A percentile compares a stretch with the other conserved stretches of the same genome.
Evolutionary conservation across 1,140 invertebrate species (phyloP).

Genomic region (Mylabris phalerata): DNA sequence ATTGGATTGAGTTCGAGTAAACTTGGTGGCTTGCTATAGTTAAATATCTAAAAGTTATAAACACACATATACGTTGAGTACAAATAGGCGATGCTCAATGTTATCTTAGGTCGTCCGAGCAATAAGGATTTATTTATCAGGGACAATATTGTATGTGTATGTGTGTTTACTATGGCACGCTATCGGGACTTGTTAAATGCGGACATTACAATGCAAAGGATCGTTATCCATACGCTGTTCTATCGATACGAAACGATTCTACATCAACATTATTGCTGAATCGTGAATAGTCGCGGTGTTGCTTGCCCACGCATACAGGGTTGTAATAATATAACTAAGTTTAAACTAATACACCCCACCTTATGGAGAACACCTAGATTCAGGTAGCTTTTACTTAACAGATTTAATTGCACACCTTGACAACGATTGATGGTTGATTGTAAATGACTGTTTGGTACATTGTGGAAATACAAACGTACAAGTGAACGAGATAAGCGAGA

Average conservation of each 20-base stretch:
- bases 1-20: too few species aligned
- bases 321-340: background rate
- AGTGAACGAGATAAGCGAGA: too few species aligned
- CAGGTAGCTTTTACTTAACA: too few species aligned
- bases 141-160: background rate
- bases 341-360: too few species aligned
- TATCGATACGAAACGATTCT: constrained; percentile 36
- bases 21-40: too few species aligned
- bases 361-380: too few species aligned
- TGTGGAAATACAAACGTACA: too few species aligned
- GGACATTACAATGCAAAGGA: constrained; percentile 41
- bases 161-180: constrained; percentile 28
- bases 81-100: constrained; percentile 29
- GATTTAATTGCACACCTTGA: too few species aligned
- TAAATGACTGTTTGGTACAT: too few species aligned
- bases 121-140: constrained; percentile 38
- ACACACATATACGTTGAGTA: constrained; percentile 6
- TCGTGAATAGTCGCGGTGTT: constrained; percentile 37
- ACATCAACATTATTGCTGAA: constrained; percentile 41
- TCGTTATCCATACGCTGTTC: constrained; percentile 37
- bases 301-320: constrained; percentile 26
- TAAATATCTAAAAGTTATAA: too few species aligned
- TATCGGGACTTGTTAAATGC: constrained; percentile 40
- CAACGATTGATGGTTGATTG: too few species aligned
- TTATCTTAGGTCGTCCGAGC: constrained; percentile 30